These are phyloP conservation scores for Takifugu bimaculatus DNA, from an alignment of 2,113 vertebrate genomes.

Conservation along the genomic window DNA sequence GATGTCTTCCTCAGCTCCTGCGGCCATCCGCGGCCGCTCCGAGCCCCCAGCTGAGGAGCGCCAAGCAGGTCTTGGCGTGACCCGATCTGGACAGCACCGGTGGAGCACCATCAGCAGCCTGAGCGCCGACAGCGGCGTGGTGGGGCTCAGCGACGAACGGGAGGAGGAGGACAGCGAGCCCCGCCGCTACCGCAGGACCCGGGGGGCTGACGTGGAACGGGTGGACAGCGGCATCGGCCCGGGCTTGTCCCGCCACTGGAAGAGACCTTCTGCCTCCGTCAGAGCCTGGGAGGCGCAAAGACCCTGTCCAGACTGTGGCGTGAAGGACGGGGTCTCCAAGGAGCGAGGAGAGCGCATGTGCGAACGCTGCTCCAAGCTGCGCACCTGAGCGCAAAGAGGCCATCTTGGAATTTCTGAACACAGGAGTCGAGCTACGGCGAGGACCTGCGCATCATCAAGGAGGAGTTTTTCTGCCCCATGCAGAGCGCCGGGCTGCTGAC, in stretches of 20 bases:
- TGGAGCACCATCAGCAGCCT: slow-evolving; percentile 91
- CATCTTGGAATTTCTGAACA: slow-evolving; percentile 89
- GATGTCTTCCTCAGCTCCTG: slow-evolving; percentile 48
- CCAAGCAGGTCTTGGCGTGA: slow-evolving; percentile 57
- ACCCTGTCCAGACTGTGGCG: slow-evolving; percentile 85
- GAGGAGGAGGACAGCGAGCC: slow-evolving; percentile 74
- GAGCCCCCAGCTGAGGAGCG: slow-evolving; percentile 74
- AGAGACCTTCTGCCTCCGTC: slow-evolving; percentile 74
- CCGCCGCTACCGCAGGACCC: slow-evolving; percentile 48
- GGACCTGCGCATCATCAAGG: slow-evolving; percentile 85
- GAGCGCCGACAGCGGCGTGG: slow-evolving; percentile 87
- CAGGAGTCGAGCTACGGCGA: slow-evolving; percentile 86
- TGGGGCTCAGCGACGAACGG: slow-evolving; percentile 78
- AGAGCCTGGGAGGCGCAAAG: slow-evolving; percentile 80
- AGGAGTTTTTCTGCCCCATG: slow-evolving; percentile 89
- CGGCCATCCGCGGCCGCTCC: slow-evolving; percentile 64
- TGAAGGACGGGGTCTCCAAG: slow-evolving; percentile 71
- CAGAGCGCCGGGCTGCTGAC: slow-evolving; percentile 83
- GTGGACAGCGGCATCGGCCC: slow-evolving; percentile 86
- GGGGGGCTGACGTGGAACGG: slow-evolving; percentile 78
- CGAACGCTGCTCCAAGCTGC: slow-evolving; percentile 80
- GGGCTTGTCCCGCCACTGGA: slow-evolving; percentile 80
- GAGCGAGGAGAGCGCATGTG: slow-evolving; percentile 79
- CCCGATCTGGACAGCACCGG: slow-evolving; percentile 72
- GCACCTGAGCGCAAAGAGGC: slow-evolving; percentile 87